These are phyloP conservation scores for Alethe diademata DNA, from an alignment of 2,113 vertebrate genomes.

Conservation along the genomic window DNA sequence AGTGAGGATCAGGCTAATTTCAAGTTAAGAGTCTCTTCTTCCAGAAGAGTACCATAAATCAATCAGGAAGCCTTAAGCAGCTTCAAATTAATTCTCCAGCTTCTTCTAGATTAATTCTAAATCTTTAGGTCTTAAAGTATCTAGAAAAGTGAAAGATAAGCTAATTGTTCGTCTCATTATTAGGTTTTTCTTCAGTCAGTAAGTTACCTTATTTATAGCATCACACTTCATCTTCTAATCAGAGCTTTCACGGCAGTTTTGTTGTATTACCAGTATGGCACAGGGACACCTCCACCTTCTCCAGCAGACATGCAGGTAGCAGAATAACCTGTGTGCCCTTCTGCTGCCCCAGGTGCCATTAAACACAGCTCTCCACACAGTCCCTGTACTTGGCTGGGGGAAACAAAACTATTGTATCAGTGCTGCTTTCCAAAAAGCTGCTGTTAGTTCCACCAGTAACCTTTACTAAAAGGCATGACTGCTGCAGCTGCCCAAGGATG, in stretches of 20 bases:
- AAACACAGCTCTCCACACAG: neutral
- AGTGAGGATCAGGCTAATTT: neutral
- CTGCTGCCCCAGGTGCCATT: neutral
- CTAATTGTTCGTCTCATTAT: neutral
- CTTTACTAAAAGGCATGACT: neutral
- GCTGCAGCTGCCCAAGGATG: neutral
- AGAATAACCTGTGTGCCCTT: neutral
- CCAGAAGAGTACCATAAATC: neutral
- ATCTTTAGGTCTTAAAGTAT: neutral
- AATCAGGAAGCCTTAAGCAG: neutral
- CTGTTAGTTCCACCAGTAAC: neutral
- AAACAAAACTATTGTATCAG: neutral
- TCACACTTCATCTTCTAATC: neutral
- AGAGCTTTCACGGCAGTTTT: neutral
- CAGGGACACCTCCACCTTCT: neutral
- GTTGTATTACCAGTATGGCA: neutral
- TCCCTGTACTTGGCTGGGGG: neutral
- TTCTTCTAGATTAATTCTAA: neutral
- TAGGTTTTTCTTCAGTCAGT: neutral
- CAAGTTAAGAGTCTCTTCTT: neutral
- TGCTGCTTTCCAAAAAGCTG: accelerated
- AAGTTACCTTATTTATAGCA: neutral
- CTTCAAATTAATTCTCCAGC: neutral
- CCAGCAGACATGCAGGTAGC: neutral
- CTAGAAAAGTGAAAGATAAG: neutral